Base-by-base conservation (phyloP, 2,797 vertebrate genomes). In the Oryzias sinensis region DNA sequence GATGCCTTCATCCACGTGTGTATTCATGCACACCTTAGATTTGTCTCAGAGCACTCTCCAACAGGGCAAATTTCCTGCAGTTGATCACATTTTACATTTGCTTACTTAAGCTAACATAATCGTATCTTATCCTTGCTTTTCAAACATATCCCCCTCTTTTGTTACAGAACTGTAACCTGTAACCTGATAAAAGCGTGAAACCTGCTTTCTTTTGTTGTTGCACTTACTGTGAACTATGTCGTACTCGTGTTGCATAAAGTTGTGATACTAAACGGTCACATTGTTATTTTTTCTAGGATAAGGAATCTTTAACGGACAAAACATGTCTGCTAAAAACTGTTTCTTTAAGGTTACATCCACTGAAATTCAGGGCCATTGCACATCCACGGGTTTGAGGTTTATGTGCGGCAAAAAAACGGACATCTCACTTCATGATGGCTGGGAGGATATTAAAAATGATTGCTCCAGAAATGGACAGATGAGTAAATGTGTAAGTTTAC, bases 1-100 rank as follows among this genome's bases (percentile, higher is more conserved):
- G 67, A 51, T 66, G 42, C 42, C 45, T 56, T 48, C 6, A 43
- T 72, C 75, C 64, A 77, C 54, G 53, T 68, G 27, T 66, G 33
- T 29, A 52, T 60, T 42, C 66, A 62, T 46, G 49, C 25, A 37
- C 17, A 5, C 16, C 45, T 53, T 46, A 41, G 22, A 27, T 43
- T 49, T 58, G 7, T 58, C 5, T 46, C 9, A 14, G 14, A 52
- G 16, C 5, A 48, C 0, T 57, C 15, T 40, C 25, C 17, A 15
- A 5, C 27, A 40, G n/a, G 4, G 44, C 45, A 49, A 44, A 62
- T 22, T 43, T 9, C 9, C 8, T 22, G 20, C 20, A 22, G 20
- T 22, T 22, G 20, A 22, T 22, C 20, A 22, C 20, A 33, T 33
- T 33, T 33, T 33, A 11, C 33, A 9, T 33, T 33, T 33, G 17